Base-by-base conservation (phyloP, 2,888 invertebrate genomes). In the Napeogenes inachia region DNA sequence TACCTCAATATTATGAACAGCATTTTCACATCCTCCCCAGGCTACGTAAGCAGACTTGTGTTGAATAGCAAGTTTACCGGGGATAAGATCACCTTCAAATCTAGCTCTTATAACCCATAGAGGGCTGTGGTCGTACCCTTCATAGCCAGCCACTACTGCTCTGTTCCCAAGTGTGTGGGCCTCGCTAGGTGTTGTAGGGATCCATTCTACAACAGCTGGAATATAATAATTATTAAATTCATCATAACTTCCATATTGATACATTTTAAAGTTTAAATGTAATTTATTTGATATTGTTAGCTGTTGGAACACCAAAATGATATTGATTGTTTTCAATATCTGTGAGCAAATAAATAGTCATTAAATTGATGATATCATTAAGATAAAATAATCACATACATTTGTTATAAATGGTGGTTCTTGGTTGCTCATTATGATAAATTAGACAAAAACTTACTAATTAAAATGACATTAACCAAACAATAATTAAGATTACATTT, bases 91-190 rank as follows among this genome's bases (percentile, higher is more conserved):
- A 2, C 85, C 84, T 65, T 89, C 77, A 57, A 76, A 80, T 45
- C 74, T 75, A 0, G 85, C 79, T 35, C 90, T 73, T 66, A 91
- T 90, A 1, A 89, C 82, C 87, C 90, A 91, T 4, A 91, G 76
- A 0, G 91, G 89, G 63, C 87, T 89, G 2, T 82, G 79, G 46
- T 91, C 90, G 46, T 87, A 70, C 0, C 83, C 88, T 68, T 91
- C 91, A 54, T 84, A 88, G 0, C 91, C 91, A 2, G 76, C 91
- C 0, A 89, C 84, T 0, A 91, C 80, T 0, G 89, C 90, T 13
- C 81, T 73, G 67, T 87, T 77, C 3, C 72, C 70, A 0, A 87
- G 74, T 2, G 70, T 59, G 0, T 69, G 67, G 0, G 87, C 89
- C 10, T 77, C 72, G 6, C 66, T 68, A 0, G 78, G 70, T 1